Evolutionary conservation across 2,888 invertebrate species (phyloP), one percentile per base, ranked within the genome.

Genomic region (Sericinus montela): DNA sequence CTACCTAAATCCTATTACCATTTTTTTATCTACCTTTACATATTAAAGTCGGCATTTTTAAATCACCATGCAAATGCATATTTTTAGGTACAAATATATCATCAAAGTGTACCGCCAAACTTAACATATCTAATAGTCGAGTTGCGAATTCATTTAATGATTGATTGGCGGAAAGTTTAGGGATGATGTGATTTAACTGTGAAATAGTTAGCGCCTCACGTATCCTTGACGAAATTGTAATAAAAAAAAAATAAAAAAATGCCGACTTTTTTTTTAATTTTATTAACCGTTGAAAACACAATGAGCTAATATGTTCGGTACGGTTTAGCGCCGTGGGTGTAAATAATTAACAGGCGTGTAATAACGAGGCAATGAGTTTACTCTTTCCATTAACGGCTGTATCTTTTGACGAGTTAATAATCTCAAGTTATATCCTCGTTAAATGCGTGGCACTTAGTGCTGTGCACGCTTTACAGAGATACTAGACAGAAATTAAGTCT

Each of bases 361-460:
- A 62, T 60, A 52, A 60, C 51, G 29, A 34, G 46, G 46, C 49
- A 46, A 57, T 57, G 61, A 62, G 58, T 62, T 58, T 60, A 62
- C 56, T 54, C 51, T 60, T 58, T 57, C 45, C 50, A 49, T 49
- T 45, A 49, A 43, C 48, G 25, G 29, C 10, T 11, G 35, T 9
- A 13, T 3, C 30, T 5, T 29, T 25, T 37, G 36, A 48, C 29
- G 38, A 30, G 13, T 39, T 39, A 39, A 39, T 39, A 19, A 37
- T 15, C 4, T 15, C 1, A 25, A 25, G 1, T 6, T 5, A 25
- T 25, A 25, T 19, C 5, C 19, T 19, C 19, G 19, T 19, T 19
- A 5, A 19, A 5, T 19, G 19, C 5, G 19, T 19, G 19, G 19
- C 3, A 19, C 19, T 19, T n/a, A n/a, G n/a, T n/a, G n/a, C n/a